Base-by-base conservation (phyloP, 1,140 invertebrate genomes). In the Hirudo medicinalis region DNA sequence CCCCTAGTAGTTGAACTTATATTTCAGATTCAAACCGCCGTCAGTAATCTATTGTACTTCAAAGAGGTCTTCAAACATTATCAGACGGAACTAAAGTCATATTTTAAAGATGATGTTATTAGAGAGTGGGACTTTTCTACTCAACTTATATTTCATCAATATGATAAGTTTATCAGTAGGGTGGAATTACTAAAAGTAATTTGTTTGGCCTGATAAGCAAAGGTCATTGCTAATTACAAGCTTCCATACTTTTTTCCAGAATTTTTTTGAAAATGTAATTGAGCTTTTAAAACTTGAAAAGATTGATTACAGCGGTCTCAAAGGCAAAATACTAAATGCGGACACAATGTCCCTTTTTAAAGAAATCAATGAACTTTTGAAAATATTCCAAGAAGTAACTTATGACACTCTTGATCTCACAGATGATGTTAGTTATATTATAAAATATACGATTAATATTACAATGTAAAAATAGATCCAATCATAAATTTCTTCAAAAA, bases 261-360 rank as follows among this genome's bases (percentile, higher is more conserved):
- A 89, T 85, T 89, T 96, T 77, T 95, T 96, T 80, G 87, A 92
- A 79, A 94, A 91, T 8, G 90, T 94, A 2, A 80, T 91, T 70
- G 93, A 97, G 82, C 95, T 96, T 81, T 87, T 89, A 77, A 95
- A 96, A 81, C 83, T 97, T 72, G 93, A 95, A 83, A 93, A 94
- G 83, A 89, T 96, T 40, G 93, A 96, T 85, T 89, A 96, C 75
- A 92, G 93, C 71, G 93, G 93, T 13, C 86, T 94, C 72, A 89
- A 91, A 79, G 91, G 60, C 29, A 87, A 90, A 74, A 87, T 88
- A 25, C 83, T 95, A 5, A 91, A 90, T 78, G 83, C 86, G 3
- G 82, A 78, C 79, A 78, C 87, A 40, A 85, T 88, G 25, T 85
- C 85, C 54, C 89, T 95, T 71, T 91, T 89, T 76, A 86, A 89